Evolutionary conservation across 2,113 vertebrate species (phyloP).

Genomic region (Chunga burmeisteri): DNA sequence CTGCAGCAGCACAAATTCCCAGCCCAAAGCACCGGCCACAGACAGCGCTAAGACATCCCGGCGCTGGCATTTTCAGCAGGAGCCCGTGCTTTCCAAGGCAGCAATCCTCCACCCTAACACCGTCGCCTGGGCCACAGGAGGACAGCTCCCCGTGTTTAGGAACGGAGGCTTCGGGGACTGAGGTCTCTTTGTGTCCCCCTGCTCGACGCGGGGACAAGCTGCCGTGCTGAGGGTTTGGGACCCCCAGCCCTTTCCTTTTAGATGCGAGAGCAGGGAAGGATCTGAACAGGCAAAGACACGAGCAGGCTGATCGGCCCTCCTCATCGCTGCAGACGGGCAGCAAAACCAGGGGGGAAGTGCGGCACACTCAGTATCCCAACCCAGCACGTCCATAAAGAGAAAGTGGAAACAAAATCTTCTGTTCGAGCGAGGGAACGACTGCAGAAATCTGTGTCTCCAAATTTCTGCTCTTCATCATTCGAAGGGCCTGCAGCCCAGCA

Average conservation of each 20-base stretch:
- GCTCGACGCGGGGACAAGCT: accelerated
- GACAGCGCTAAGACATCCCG: not conserved
- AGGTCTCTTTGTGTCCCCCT: accelerated
- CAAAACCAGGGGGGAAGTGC: not conserved
- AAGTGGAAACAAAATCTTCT: not conserved
- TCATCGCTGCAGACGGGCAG: not conserved
- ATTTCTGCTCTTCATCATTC: not conserved
- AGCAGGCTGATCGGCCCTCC: not conserved
- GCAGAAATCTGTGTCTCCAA: not conserved
- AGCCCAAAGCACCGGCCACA: not conserved
- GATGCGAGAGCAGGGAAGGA: not conserved
- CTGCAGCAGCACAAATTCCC: not conserved
- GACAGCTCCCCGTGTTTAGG: accelerated
- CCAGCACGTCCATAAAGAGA: not conserved
- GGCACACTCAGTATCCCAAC: not conserved
- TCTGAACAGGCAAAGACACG: not conserved
- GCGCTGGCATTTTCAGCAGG: not conserved
- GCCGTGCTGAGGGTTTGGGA: not conserved
- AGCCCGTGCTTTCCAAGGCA: not conserved
- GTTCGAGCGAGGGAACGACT: not conserved
- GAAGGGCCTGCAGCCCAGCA: not conserved
- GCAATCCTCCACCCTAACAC: not conserved
- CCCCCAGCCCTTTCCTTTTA: not conserved
- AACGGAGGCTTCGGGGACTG: not conserved
- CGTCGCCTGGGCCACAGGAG: not conserved